Percentiles rank a stretch among this genome's conserved stretches.
Evolutionary conservation across 1,140 invertebrate genomes (phyloP).

Genomic region (Pogonomyrmex barbatus): DNA sequence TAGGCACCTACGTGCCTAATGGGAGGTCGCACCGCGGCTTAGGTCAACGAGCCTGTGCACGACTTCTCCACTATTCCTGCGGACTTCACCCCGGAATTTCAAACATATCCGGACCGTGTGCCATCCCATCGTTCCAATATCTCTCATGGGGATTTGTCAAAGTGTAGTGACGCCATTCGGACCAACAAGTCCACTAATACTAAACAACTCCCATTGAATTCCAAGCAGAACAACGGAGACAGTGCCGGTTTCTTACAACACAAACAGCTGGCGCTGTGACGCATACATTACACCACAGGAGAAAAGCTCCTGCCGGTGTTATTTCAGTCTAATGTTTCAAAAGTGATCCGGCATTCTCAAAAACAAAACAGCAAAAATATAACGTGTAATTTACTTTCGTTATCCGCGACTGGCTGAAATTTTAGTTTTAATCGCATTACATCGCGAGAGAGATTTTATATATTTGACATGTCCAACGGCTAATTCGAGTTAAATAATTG

Average conservation of each 20-base stretch:
- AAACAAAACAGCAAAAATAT: background rate
- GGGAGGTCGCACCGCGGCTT: conserved; percentile 53
- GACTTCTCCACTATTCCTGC: conserved; percentile 2
- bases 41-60: conserved; percentile 61
- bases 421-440: background rate
- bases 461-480: background rate
- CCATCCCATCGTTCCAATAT: conserved; percentile 42
- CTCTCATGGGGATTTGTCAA: conserved; percentile 51
- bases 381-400: background rate
- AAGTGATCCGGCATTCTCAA: background rate
- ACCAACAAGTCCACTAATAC: conserved; percentile 59
- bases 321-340: background rate
- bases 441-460: conserved; percentile 19
- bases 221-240: conserved; percentile 14
- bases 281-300: background rate
- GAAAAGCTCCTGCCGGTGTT: background rate
- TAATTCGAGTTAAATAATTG: conserved; percentile 37
- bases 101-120: conserved; percentile 45
- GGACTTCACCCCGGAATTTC: conserved; percentile 38
- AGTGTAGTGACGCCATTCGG: conserved; percentile 39
- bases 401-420: background rate
- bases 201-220: conserved; percentile 62
- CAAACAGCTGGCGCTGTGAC: conserved; percentile 11
- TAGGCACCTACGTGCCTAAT: conserved; percentile 62
- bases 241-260: conserved; percentile 16